Evolutionary conservation across 1,140 invertebrate genomes (phyloP).

Genomic region (Matsumurasca onukii): DNA sequence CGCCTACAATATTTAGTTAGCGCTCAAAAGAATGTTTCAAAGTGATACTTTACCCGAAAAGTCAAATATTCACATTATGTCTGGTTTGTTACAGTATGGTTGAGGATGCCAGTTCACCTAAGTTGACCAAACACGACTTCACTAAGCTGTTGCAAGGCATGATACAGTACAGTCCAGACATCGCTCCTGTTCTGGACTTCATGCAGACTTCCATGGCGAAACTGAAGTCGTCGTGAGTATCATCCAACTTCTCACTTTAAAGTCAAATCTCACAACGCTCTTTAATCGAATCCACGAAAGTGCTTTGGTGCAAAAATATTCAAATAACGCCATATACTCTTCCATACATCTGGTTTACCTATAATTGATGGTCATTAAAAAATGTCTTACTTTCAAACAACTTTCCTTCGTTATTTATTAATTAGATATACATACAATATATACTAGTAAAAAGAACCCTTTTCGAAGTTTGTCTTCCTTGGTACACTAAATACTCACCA

Average conservation of each 20-base stretch:
- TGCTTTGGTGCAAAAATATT: background rate
- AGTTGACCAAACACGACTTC: constrained; percentile 10
- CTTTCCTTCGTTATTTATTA: too few species aligned
- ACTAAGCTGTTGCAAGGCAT: constrained; percentile 14
- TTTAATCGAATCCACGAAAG: background rate
- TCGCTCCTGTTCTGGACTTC: background rate
- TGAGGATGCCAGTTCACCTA: too few species aligned
- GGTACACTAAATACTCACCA: too few species aligned
- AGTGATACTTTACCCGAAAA: too few species aligned
- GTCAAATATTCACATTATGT: too few species aligned
- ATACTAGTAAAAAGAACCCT: too few species aligned
- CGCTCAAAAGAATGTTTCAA: background rate
- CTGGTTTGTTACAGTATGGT: too few species aligned
- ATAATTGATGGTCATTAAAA: too few species aligned
- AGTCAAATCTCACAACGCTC: background rate
- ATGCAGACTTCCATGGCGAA: constrained; percentile 13
- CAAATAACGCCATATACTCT: background rate
- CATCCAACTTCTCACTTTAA: background rate
- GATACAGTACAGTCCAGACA: background rate
- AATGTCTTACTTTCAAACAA: too few species aligned
- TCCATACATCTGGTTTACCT: background rate
- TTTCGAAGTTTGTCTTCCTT: too few species aligned
- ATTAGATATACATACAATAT: too few species aligned
- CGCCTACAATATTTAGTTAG: background rate
- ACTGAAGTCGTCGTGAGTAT: constrained; percentile 9